Conservation (phyloP, 2,113 vertebrate genomes). For the Ariopsis seemanni region DNA sequence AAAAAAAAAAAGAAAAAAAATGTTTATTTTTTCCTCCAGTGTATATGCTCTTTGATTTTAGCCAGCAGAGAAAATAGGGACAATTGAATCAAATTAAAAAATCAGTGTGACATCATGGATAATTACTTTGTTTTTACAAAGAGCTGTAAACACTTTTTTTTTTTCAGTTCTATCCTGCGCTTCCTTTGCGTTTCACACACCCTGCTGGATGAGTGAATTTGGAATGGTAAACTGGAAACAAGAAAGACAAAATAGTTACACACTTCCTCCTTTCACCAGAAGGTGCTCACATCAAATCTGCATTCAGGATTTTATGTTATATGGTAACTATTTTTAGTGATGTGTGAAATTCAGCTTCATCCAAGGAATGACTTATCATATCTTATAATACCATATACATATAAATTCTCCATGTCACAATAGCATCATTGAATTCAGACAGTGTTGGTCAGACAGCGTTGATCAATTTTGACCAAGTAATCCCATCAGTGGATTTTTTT, state of each 20-base stretch:
- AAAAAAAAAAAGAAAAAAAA: accelerated
- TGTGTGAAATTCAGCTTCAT: no score
- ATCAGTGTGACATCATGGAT: slow-evolving; percentile 32
- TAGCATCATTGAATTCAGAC: no score
- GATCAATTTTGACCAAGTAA: no score
- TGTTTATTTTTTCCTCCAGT: background rate
- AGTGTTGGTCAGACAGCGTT: no score
- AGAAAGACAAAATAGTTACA: background rate
- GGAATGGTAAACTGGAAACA: background rate
- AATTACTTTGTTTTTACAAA: slow-evolving; percentile 44
- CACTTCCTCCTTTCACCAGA: background rate
- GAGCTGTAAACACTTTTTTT: background rate
- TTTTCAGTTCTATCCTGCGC: background rate
- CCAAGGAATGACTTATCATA: no score
- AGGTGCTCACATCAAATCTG: background rate
- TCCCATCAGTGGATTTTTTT: no score
- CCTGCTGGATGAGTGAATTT: background rate
- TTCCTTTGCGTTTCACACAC: no score
- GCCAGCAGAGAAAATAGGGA: slow-evolving; percentile 20
- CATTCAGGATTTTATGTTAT: background rate
- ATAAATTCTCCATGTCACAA: no score
- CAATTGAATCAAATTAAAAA: slow-evolving; percentile 50
- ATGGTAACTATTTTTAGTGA: no score
- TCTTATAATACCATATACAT: no score
- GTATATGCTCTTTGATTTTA: background rate